Percentiles rank a stretch among this genome's conserved stretches.
Evolutionary conservation across 1,140 invertebrate species (phyloP).

Genomic region (Drosophila lowei): DNA sequence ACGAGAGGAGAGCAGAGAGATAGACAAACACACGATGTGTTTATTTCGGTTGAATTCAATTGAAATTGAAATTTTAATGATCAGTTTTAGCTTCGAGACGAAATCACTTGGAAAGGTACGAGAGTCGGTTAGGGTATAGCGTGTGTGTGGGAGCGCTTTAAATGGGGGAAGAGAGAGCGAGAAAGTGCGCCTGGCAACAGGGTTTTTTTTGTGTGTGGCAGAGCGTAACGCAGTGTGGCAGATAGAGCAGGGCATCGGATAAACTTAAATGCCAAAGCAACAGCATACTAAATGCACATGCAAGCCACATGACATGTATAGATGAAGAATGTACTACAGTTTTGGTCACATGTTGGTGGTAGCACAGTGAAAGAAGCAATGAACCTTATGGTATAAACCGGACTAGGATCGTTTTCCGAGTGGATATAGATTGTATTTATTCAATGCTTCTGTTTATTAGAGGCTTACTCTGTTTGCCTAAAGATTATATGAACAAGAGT

Average conservation of each 20-base stretch:
- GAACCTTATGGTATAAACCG: too few species aligned
- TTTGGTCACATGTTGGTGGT: too few species aligned
- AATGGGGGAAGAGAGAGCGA: not conserved
- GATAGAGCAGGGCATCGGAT: slow-evolving; percentile 16
- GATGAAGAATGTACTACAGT: not conserved
- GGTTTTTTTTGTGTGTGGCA: slow-evolving; percentile 5
- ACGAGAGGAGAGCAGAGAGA: slow-evolving; percentile 10
- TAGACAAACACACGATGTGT: slow-evolving; percentile 35
- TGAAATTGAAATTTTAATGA: slow-evolving; percentile 66
- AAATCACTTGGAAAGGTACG: slow-evolving; percentile 32
- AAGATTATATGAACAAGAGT: too few species aligned
- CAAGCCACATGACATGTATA: slow-evolving; percentile 20
- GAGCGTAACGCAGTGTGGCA: not conserved
- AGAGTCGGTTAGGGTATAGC: not conserved
- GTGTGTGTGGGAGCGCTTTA: too few species aligned
- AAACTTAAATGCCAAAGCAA: slow-evolving; percentile 29
- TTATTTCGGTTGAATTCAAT: slow-evolving; percentile 69
- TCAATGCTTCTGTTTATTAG: too few species aligned
- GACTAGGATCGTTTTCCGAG: too few species aligned
- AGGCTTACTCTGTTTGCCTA: too few species aligned
- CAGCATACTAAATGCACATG: slow-evolving; percentile 27
- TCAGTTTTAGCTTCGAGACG: not conserved
- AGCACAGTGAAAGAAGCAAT: not conserved
- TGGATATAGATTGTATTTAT: too few species aligned
- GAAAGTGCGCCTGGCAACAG: slow-evolving; percentile 26